Conservation (phyloP, 2,113 vertebrate genomes). For the Eclectus roratus region DNA sequence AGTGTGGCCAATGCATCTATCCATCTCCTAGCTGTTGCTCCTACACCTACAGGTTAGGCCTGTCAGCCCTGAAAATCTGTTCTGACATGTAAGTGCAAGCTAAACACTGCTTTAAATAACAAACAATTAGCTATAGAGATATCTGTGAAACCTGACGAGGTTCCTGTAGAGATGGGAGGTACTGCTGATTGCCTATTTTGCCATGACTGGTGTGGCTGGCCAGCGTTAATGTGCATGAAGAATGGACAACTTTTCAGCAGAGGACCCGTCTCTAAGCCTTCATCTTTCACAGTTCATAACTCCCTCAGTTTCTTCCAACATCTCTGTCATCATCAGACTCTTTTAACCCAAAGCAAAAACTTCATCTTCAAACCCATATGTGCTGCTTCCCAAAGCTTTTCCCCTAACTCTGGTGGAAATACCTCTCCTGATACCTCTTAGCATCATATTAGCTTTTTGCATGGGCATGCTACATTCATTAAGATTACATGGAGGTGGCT, state of each 20-base stretch:
- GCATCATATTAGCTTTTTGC: neutral
- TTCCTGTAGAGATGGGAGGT: neutral
- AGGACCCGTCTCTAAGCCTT: fast-evolving
- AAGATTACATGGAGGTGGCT: neutral
- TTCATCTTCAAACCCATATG: fast-evolving
- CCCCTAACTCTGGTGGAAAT: neutral
- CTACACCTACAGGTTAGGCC: neutral
- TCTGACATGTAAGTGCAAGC: fast-evolving
- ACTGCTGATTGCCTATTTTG: neutral
- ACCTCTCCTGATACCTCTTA: neutral
- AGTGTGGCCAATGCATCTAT: too few species aligned
- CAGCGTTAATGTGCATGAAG: neutral
- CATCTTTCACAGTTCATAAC: neutral
- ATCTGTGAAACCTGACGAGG: neutral
- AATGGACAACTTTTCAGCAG: neutral
- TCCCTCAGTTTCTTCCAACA: neutral
- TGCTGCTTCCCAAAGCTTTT: neutral
- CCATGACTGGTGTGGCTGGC: neutral
- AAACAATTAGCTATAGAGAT: neutral
- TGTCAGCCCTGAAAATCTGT: neutral
- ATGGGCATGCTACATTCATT: neutral
- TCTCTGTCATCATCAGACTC: neutral
- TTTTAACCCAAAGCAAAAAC: neutral
- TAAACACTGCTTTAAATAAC: neutral
- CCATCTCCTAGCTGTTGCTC: neutral